These are phyloP conservation scores for Neodontobutis hainanensis DNA, from an alignment of 2,113 vertebrate species.

Conservation along the genomic window DNA sequence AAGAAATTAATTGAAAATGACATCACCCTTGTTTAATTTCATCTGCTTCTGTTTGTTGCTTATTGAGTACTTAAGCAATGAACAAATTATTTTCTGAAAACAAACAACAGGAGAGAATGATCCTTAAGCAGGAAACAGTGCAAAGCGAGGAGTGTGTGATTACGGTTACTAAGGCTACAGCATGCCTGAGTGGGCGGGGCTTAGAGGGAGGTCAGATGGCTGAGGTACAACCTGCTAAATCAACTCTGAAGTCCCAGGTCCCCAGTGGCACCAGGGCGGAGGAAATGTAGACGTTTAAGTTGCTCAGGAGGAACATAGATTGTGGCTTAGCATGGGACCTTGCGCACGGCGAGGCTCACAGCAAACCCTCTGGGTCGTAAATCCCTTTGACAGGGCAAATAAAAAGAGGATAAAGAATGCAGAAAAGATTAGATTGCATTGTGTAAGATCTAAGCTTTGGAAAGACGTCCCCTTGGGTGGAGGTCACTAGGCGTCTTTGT, in stretches of 20 bases:
- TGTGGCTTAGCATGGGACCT: slow-evolving; percentile 38
- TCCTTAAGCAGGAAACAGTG: too few relatives aligned
- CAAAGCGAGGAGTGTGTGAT: slow-evolving; percentile 35
- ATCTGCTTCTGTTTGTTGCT: too few relatives aligned
- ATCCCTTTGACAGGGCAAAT: slow-evolving; percentile 58
- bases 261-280: slow-evolving; percentile 32
- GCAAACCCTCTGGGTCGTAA: slow-evolving; percentile 47
- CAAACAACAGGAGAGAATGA: too few relatives aligned
- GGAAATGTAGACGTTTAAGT: slow-evolving; percentile 59
- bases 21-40: too few relatives aligned
- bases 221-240: slow-evolving; percentile 63
- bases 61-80: too few relatives aligned
- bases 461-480: slow-evolving; percentile 18
- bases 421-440: slow-evolving; percentile 62
- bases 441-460: slow-evolving; percentile 29
- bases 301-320: slow-evolving; percentile 55
- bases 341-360: slow-evolving; percentile 17
- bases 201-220: slow-evolving; percentile 44
- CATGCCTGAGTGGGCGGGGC: slow-evolving; percentile 51
- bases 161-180: slow-evolving; percentile 66
- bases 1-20: too few relatives aligned
- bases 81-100: too few relatives aligned
- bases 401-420: slow-evolving; percentile 56
- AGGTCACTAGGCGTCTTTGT: slow-evolving; percentile 28
- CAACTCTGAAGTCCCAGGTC: slow-evolving; percentile 65